Evolutionary conservation across 2,888 invertebrate genomes (phyloP), one percentile per base, ranked within the genome.

Genomic region (Rotaria magnacalcarata): DNA sequence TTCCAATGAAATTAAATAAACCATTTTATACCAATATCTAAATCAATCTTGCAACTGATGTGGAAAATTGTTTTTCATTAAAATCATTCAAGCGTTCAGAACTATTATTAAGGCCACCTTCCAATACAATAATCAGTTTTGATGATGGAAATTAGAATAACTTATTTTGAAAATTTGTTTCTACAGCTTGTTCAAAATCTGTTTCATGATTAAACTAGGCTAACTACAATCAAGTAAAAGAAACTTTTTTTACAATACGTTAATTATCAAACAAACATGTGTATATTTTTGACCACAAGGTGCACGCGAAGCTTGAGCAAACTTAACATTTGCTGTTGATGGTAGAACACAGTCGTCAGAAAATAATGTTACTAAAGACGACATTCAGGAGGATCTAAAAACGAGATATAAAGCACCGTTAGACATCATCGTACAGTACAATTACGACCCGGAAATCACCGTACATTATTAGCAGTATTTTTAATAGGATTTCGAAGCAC

Each of bases 31-130:
- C 75, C 75, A 41, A 75, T 75, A 21, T 41, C 75, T 41, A 75
- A 41, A 75, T 41, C 43, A 75, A 21, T 43, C 43, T 16, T 75
- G 75, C 75, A 3, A 75, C 43, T 43, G 75, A 75, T 43, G 75
- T 21, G 5, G 41, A 75, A 14, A 75, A 75, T 75, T 41, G 75
- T 43, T 75, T 75, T 75, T 75, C 75, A 43, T 75, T 75, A 43
- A 75, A 75, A 43, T 75, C 75, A 75, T 75, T 75, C 6, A 75
- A 43, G 6, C 75, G 75, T 41, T 75, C 75, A 43, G 19, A 19
- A 21, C 41, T 24, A 43, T 43, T 43, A 21, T 24, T 41, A 75
- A 75, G 21, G 8, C 75, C 43, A 41, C 75, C 75, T 75, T 75
- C 43, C 1, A 75, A 24, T 19, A 75, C 75, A 24, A 75, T 43